Conservation (phyloP, 1,140 invertebrate species). For the Helicoverpa armigera region DNA sequence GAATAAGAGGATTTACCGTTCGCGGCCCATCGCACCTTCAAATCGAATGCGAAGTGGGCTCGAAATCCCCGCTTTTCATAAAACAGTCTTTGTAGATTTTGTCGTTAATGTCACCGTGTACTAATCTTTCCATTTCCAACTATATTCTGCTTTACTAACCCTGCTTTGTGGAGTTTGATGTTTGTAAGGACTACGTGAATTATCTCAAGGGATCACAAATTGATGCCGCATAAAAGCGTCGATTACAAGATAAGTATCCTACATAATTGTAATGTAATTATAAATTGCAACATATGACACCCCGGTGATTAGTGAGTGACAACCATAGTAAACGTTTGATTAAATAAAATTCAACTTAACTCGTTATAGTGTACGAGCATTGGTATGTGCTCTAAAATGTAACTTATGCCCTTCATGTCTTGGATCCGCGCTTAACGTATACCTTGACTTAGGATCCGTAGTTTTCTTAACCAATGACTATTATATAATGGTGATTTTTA, state of each 20-base stretch:
- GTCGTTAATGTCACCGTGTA: background rate
- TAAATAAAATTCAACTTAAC: background rate
- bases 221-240: background rate
- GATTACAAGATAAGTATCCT: conserved; percentile 21
- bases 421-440: conserved; percentile 48
- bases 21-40: background rate
- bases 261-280: background rate
- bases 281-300: background rate
- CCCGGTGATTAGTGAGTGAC: conserved; percentile 42
- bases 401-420: background rate
- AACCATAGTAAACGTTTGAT: conserved; percentile 35
- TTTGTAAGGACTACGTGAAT: background rate
- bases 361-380: background rate
- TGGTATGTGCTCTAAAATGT: background rate
- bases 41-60: conserved; percentile 1
- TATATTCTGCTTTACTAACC: conserved; percentile 22
- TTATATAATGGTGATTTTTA: conserved; percentile 19
- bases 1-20: background rate
- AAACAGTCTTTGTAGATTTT: background rate
- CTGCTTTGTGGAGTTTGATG: conserved; percentile 25
- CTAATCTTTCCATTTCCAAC: conserved; percentile 17
- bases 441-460: conserved; percentile 44
- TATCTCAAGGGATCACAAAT: background rate
- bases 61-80: conserved; percentile 22
- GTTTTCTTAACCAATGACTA: background rate